Conservation (phyloP, 30 jellyfish, hydroid and myxozoan species). For the Turritopsis rubra region DNA sequence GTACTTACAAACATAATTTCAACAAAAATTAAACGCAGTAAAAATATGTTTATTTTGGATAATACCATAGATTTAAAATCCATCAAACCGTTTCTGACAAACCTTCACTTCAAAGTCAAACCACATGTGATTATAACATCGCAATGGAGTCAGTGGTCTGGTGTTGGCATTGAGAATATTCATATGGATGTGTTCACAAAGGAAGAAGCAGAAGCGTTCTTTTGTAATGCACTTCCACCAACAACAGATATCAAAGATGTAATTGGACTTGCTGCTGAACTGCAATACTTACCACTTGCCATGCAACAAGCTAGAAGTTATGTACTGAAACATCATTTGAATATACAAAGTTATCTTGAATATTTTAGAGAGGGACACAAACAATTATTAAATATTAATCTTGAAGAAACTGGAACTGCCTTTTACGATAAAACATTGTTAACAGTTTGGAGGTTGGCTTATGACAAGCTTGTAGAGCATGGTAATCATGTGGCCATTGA, state of each 20-base stretch:
- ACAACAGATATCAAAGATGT: slow-evolving; percentile 7
- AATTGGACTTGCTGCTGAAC: slow-evolving; percentile 19
- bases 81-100: slow-evolving; percentile 27
- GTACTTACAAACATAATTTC: slow-evolving; percentile 18
- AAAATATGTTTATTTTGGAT: slow-evolving; percentile 37
- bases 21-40: slow-evolving; percentile 3
- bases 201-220: slow-evolving; percentile 30
- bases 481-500: slow-evolving; percentile 12
- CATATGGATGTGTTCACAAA: slow-evolving; percentile 24
- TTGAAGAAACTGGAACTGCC: slow-evolving; percentile 3
- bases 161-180: slow-evolving; percentile 14
- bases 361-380: slow-evolving; percentile 24
- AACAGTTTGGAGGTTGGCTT: slow-evolving; percentile 43
- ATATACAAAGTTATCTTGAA: slow-evolving; percentile 12
- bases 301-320: slow-evolving; percentile 53
- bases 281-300: slow-evolving; percentile 55
- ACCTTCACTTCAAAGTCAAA: not conserved
- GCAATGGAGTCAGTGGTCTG: slow-evolving; percentile 32
- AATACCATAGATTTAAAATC: slow-evolving; percentile 34
- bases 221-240: not conserved
- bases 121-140: slow-evolving; percentile 42
- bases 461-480: slow-evolving; percentile 32
- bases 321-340: slow-evolving; percentile 22
- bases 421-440: slow-evolving; percentile 15
- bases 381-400: slow-evolving; percentile 18